phyloP scores from a whole-genome alignment of 1,140 invertebrate species.

The Camponotus vicinus region DNA sequence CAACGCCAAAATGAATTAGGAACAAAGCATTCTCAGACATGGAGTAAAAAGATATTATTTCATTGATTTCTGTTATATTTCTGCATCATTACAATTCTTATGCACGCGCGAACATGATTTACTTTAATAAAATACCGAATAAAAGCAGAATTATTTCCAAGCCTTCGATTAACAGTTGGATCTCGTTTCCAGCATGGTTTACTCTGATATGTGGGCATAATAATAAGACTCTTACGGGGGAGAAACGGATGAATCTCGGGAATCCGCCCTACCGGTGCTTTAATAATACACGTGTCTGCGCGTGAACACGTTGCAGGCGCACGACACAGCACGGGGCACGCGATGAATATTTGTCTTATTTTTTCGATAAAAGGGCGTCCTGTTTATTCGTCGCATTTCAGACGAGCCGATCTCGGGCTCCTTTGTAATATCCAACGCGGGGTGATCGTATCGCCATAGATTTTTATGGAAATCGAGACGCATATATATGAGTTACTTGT shows the following conservation, averaged over 20 bases:
- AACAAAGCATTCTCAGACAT: neutral
- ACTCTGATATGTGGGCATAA: neutral
- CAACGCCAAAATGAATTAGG: neutral
- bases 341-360: constrained; percentile 65
- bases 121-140: neutral
- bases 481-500: neutral
- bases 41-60: neutral
- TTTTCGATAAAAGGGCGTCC: constrained; percentile 33
- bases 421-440: constrained; percentile 27
- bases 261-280: constrained; percentile 48
- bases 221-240: neutral
- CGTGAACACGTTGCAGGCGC: constrained; percentile 63
- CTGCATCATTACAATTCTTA: neutral
- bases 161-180: neutral
- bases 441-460: constrained; percentile 37
- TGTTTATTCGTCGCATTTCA: constrained; percentile 69
- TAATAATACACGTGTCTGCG: constrained; percentile 69
- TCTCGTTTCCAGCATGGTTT: neutral
- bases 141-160: neutral
- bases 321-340: constrained; percentile 1
- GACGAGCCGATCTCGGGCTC: neutral
- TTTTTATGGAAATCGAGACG: constrained; percentile 31
- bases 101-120: neutral
- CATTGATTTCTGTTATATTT: neutral
- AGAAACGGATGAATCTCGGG: constrained; percentile 50